Conservation (phyloP, 35 echinoderm and acorn worm genomes). For the Chiridota heheva region DNA sequence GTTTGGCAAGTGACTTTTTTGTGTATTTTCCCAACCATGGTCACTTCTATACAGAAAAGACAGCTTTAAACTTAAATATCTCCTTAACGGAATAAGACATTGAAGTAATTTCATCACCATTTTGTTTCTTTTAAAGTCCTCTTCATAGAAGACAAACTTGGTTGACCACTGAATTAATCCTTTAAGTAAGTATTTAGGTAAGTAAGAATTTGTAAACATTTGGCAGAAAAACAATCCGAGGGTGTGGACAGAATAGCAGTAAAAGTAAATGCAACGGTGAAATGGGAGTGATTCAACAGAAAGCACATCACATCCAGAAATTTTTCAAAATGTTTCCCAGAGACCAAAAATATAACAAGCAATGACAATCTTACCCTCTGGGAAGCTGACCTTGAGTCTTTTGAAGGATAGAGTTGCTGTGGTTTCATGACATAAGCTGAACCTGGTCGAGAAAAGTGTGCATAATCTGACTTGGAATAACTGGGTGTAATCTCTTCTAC, state of each 20-base stretch:
- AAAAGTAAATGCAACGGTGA: neutral
- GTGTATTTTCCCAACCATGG: too few species aligned
- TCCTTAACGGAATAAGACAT: too few species aligned
- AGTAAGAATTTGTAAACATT: too few species aligned
- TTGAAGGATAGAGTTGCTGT: constrained; percentile 40
- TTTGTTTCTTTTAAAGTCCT: too few species aligned
- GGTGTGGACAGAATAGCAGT: neutral
- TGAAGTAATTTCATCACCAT: too few species aligned
- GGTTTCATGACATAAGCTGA: constrained; percentile 93
- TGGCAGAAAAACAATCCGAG: neutral
- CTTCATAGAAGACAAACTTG: too few species aligned
- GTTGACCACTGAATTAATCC: too few species aligned
- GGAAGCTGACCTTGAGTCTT: neutral
- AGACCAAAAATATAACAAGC: neutral
- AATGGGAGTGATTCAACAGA: neutral
- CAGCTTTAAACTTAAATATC: too few species aligned
- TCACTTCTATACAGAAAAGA: too few species aligned
- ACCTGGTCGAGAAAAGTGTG: constrained; percentile 86
- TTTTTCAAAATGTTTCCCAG: neutral
- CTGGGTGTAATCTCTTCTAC: constrained; percentile 74
- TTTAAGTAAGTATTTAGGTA: too few species aligned
- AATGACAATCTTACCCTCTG: neutral
- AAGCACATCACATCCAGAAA: neutral
- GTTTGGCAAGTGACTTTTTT: too few species aligned
- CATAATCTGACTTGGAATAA: constrained; percentile 72